Evolutionary conservation across 2,797 vertebrate genomes (phyloP).

Genomic region (Tangara arthus): DNA sequence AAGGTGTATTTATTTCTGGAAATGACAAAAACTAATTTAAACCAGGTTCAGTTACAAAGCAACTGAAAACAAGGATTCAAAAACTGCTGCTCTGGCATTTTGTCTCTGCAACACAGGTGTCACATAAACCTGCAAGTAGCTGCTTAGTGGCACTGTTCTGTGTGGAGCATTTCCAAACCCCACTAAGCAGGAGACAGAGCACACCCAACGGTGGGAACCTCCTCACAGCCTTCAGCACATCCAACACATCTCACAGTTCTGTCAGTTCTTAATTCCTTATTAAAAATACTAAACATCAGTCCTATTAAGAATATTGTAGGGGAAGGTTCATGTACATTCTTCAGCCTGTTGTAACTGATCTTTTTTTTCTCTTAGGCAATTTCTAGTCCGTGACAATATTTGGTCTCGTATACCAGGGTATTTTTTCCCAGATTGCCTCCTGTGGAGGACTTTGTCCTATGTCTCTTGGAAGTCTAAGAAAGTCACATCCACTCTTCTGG

Average conservation of each 20-base stretch:
- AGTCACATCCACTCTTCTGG: constrained; percentile 40
- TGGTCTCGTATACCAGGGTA: background rate
- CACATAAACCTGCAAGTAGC: background rate
- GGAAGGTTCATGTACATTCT: background rate
- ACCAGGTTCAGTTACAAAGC: background rate
- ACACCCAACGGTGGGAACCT: background rate
- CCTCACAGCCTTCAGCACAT: background rate
- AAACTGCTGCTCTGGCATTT: background rate
- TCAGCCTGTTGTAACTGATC: background rate
- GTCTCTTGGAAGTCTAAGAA: constrained; percentile 21
- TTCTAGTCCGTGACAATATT: constrained; percentile 39
- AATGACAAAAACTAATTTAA: background rate
- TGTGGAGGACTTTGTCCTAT: constrained; percentile 33
- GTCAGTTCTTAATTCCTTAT: background rate
- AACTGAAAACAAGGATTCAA: background rate
- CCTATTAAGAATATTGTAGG: background rate
- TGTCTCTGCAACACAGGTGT: background rate
- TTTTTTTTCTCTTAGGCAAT: background rate
- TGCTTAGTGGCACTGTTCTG: background rate
- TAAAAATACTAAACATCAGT: background rate
- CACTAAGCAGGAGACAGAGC: background rate
- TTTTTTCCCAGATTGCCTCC: constrained; percentile 54
- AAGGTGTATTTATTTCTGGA: background rate
- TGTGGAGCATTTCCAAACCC: background rate
- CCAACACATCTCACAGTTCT: background rate